Percentiles rank a stretch among this genome's conserved stretches.
Evolutionary conservation across 2,888 invertebrate species (phyloP).

Genomic region (Lasioglossum oenotherae): DNA sequence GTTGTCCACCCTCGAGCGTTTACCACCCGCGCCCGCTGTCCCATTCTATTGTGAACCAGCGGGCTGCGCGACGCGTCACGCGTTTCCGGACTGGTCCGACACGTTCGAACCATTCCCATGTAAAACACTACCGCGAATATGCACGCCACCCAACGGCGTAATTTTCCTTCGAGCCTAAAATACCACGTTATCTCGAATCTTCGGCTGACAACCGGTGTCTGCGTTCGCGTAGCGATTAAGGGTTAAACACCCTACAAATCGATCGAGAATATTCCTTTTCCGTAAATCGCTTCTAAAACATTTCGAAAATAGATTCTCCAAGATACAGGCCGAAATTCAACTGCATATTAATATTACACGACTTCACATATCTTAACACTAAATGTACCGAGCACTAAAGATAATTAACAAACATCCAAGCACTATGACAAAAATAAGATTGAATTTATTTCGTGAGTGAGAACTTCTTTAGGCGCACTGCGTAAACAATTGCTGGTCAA

Average conservation of each 20-base stretch:
- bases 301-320: neutral
- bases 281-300: neutral
- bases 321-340: neutral
- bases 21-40: conserved; percentile 13
- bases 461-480: too few species aligned
- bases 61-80: conserved; percentile 52
- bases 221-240: neutral
- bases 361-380: too few species aligned
- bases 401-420: too few species aligned
- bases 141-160: conserved; percentile 10
- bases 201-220: conserved; percentile 7
- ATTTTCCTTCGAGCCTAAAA: conserved; percentile 39
- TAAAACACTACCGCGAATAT: conserved; percentile 23
- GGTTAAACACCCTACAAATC: neutral
- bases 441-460: too few species aligned
- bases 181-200: neutral
- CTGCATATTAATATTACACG: too few species aligned
- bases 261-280: neutral
- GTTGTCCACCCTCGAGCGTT: conserved; percentile 18
- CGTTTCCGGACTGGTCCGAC: conserved; percentile 50
- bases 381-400: too few species aligned
- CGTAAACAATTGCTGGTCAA: too few species aligned
- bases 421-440: too few species aligned
- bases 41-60: conserved; percentile 33
- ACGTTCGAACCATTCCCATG: conserved; percentile 50